Base-by-base conservation (phyloP, 1,140 invertebrate species). In the Ylistrum balloti region DNA sequence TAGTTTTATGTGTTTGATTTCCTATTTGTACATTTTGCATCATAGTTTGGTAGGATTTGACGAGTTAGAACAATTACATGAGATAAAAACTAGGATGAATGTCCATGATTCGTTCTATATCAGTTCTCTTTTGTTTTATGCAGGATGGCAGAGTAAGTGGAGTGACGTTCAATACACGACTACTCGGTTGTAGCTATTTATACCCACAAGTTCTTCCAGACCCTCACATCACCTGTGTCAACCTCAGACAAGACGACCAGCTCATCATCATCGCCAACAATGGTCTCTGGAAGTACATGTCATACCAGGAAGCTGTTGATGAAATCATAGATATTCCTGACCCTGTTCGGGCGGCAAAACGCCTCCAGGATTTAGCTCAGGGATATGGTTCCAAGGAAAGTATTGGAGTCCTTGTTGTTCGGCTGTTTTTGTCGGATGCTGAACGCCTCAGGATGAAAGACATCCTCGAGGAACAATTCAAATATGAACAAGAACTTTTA, bases 291-390 rank as follows among this genome's bases (percentile, higher is more conserved):
- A 93, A 94, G 48, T 95, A 93, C 87, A 92, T 96, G 41, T 91
- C 93, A 0, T 94, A 96, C 89, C 93, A 96, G 33, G 96, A 96
- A 85, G 96, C 95, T 56, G 93, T 96, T 0, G 91, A 94, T 45
- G 94, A 96, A 91, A 92, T 96, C 22, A 92, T 93, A 34, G 92
- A 95, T 38, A 94, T 95, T 86, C 93, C 93, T 33, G 95, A 96
- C 91, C 96, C 96, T 20, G 94, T 96, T n/a, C 91, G 96, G 5
- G 96, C 95, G 28, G 95, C 96, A 13, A 96, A 96, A 90, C 92
- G 94, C 34, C 94, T 96, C 0, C 95, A 96, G 90, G 96, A 96
- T 91, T 90, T 96, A 9, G 96, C 96, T 32, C 96, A 96, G 86
- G 95, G 95, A 17, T 96, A 95, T 87, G 95, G 95, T 0, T 95